These are phyloP conservation scores for Thamnaconus septentrionalis DNA, from an alignment of 2,113 vertebrate species.

Conservation along the genomic window DNA sequence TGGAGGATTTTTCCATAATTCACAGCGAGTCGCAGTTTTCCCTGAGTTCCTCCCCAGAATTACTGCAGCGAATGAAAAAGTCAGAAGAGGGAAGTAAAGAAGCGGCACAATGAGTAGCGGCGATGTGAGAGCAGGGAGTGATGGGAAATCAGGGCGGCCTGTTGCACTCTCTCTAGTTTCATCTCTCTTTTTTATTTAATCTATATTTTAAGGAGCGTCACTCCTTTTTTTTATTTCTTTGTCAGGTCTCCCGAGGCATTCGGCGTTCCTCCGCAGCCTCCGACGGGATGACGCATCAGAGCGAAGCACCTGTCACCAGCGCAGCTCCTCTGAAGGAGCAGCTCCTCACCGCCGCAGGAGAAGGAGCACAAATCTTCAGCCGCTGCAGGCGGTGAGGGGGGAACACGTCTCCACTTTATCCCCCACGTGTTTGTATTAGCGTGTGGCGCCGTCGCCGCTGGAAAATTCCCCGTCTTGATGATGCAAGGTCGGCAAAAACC, in stretches of 20 bases:
- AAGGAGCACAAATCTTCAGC: background rate
- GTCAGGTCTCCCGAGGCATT: slow-evolving; percentile 13
- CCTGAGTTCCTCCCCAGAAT: background rate
- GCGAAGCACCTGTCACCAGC: slow-evolving; percentile 36
- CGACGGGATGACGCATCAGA: slow-evolving; percentile 40
- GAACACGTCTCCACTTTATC: slow-evolving; percentile 6
- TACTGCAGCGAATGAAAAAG: background rate
- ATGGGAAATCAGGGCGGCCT: slow-evolving; percentile 7
- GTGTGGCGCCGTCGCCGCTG: too few relatives aligned
- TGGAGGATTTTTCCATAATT: slow-evolving; percentile 33
- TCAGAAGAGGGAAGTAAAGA: slow-evolving; percentile 2
- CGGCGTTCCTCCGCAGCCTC: background rate
- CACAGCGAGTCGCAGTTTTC: background rate
- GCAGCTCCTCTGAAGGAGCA: slow-evolving; percentile 32
- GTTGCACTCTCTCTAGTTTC: background rate
- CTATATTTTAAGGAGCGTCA: slow-evolving; percentile 31
- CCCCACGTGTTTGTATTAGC: slow-evolving; percentile 8
- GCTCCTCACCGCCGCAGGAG: slow-evolving; percentile 14
- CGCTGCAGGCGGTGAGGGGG: background rate
- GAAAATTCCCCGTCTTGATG: slow-evolving; percentile 13
- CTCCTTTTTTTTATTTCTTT: slow-evolving; percentile 12
- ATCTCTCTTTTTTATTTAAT: slow-evolving; percentile 21
- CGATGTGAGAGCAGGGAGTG: slow-evolving; percentile 1
- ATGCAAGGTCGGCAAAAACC: slow-evolving; percentile 19
- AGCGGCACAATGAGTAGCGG: background rate